These are phyloP conservation scores for Garra rufa DNA, from an alignment of 2,113 vertebrate genomes.

Conservation along the genomic window DNA sequence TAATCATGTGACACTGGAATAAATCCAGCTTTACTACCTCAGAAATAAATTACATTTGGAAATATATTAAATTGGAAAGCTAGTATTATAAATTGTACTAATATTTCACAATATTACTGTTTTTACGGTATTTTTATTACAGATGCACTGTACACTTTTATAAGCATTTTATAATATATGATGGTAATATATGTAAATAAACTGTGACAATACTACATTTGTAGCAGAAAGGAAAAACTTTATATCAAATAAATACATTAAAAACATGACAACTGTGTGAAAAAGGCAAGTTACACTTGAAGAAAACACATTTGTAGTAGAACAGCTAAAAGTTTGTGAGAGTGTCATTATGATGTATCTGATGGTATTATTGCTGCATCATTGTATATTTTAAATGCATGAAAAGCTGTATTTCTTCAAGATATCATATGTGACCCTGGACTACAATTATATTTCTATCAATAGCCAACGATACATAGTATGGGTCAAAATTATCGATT, in stretches of 20 bases:
- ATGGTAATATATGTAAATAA: neutral
- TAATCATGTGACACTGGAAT: too few species aligned
- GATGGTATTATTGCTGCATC: slow-evolving; percentile 6
- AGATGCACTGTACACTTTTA: neutral
- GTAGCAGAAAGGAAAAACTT: neutral
- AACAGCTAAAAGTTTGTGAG: neutral
- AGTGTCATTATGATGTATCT: neutral
- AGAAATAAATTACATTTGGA: too few species aligned
- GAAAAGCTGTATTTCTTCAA: neutral
- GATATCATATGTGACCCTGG: too few species aligned
- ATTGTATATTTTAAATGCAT: neutral
- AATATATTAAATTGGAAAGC: too few species aligned
- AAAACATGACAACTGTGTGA: neutral
- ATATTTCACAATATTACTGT: too few species aligned
- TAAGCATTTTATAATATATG: neutral
- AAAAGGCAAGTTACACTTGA: neutral
- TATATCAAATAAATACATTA: neutral
- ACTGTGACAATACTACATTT: neutral
- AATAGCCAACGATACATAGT: too few species aligned
- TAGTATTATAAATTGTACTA: too few species aligned
- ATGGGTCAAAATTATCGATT: too few species aligned
- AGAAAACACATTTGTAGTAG: neutral
- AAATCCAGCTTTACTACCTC: too few species aligned
- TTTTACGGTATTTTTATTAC: too few species aligned
- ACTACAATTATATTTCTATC: too few species aligned